phyloP scores from a whole-genome alignment of 2,113 vertebrate species.

The Nothocercus julius region DNA sequence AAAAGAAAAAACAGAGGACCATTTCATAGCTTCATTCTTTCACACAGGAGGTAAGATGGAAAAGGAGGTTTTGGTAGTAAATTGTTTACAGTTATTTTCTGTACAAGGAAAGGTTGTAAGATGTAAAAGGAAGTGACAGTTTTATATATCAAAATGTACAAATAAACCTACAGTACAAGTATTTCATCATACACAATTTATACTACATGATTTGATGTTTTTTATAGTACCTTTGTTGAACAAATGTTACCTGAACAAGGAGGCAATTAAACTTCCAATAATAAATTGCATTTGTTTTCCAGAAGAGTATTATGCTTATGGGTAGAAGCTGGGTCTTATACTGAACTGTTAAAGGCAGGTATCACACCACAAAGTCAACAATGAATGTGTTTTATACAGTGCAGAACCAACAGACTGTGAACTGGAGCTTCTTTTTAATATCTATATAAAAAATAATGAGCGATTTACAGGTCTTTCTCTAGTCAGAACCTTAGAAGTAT shows the following conservation, averaged over 20 bases:
- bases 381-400: slow-evolving; percentile 72
- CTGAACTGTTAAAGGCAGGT: neutral
- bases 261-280: neutral
- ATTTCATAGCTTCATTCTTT: neutral
- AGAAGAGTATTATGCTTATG: neutral
- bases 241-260: neutral
- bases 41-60: neutral
- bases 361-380: neutral
- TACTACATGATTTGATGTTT: neutral
- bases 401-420: slow-evolving; percentile 83
- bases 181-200: neutral
- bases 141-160: slow-evolving; percentile 10
- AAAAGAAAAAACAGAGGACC: neutral
- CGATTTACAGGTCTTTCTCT: slow-evolving; percentile 93
- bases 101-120: slow-evolving; percentile 32
- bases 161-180: slow-evolving; percentile 30
- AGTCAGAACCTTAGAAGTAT: slow-evolving; percentile 87
- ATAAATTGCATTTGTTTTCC: neutral
- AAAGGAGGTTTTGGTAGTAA: neutral
- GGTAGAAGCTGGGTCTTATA: neutral
- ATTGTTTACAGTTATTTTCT: slow-evolving; percentile 55
- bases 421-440: slow-evolving; percentile 80
- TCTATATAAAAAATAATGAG: slow-evolving; percentile 99
- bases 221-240: neutral
- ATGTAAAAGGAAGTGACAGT: neutral